These are phyloP conservation scores for Carapus acus DNA, from an alignment of 2,797 vertebrate genomes.

Conservation along the genomic window DNA sequence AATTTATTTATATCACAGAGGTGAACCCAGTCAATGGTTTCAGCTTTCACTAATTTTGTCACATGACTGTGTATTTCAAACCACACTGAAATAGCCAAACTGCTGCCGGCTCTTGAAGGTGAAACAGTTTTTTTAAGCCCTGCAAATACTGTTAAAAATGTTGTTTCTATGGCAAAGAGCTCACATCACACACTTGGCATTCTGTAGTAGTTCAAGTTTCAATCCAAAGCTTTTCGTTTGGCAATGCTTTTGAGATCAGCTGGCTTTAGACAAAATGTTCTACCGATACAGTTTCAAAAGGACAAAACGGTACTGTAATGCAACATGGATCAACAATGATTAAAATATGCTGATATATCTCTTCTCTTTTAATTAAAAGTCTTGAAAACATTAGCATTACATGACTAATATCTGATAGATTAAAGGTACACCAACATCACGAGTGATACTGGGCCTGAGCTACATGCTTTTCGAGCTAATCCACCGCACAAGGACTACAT, in stretches of 20 bases:
- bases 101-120: constrained; percentile 43
- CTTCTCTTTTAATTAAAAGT: constrained; percentile 69
- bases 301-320: constrained; percentile 52
- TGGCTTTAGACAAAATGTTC: constrained; percentile 46
- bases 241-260: constrained; percentile 67
- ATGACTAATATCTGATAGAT: constrained; percentile 65
- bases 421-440: constrained; percentile 69
- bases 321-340: constrained; percentile 57
- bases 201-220: constrained; percentile 73
- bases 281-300: constrained; percentile 42
- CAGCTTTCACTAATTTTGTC: constrained; percentile 40
- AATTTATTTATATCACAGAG: too few relatives aligned
- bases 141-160: constrained; percentile 28
- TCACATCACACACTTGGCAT: constrained; percentile 51
- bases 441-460: constrained; percentile 63
- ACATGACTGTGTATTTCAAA: constrained; percentile 3
- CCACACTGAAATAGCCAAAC: constrained; percentile 27
- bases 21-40: constrained; percentile 44
- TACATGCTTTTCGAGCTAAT: constrained; percentile 64
- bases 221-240: constrained; percentile 73
- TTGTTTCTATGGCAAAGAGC: constrained; percentile 11
- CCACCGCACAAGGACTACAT: constrained; percentile 68
- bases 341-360: constrained; percentile 61
- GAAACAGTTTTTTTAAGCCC: constrained; percentile 25
- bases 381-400: constrained; percentile 65